Conservation (phyloP, 2,113 vertebrate species). For the Gila orcuttii region DNA sequence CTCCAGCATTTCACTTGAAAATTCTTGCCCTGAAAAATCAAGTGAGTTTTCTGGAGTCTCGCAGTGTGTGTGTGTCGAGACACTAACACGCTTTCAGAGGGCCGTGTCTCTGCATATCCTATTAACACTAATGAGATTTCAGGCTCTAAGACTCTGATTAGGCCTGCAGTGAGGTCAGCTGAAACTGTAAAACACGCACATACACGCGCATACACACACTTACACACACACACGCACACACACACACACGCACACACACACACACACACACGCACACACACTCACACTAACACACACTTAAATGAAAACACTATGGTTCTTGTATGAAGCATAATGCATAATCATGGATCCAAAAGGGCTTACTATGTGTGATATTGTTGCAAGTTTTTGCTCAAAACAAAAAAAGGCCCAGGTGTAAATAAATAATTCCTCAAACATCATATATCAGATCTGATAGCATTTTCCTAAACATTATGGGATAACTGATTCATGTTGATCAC, state of each 20-base stretch:
- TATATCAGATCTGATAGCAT: too few relatives aligned
- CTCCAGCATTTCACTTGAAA: neutral
- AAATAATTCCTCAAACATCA: too few relatives aligned
- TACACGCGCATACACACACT: neutral
- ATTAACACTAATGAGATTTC: conserved; percentile 55
- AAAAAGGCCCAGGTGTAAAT: neutral
- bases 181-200: neutral
- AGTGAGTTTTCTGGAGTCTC: neutral
- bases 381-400: too few relatives aligned
- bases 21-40: neutral
- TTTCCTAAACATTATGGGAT: too few relatives aligned
- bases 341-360: neutral
- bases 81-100: neutral
- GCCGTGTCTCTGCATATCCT: conserved; percentile 16
- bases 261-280: too few relatives aligned
- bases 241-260: neutral
- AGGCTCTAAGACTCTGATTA: conserved; percentile 49
- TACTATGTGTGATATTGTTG: too few relatives aligned
- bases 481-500: too few relatives aligned
- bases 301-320: neutral
- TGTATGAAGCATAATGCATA: neutral
- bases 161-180: conserved; percentile 28
- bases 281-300: too few relatives aligned
- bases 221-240: neutral
- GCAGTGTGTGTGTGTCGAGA: neutral